phyloP scores from a whole-genome alignment of 2,113 vertebrate species.

The Eublepharis macularius region DNA sequence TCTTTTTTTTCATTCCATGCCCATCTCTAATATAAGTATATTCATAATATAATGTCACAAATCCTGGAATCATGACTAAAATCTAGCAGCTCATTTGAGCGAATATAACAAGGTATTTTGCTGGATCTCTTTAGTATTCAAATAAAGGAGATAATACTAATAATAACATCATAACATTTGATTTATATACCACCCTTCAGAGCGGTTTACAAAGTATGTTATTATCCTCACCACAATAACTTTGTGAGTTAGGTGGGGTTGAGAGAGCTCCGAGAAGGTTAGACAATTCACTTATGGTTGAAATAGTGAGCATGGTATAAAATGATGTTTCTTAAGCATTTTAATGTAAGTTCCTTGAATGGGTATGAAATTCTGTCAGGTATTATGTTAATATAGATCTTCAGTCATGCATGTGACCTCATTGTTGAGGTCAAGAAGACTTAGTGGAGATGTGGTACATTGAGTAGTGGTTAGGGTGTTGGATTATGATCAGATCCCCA shows the following conservation, averaged over 20 bases:
- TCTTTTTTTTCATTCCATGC: too few relatives aligned
- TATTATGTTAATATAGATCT: not conserved
- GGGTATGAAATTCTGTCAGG: not conserved
- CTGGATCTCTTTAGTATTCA: not conserved
- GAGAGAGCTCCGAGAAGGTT: too few relatives aligned
- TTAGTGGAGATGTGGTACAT: too few relatives aligned
- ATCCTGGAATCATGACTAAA: not conserved
- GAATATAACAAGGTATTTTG: not conserved
- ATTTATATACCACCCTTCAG: too few relatives aligned
- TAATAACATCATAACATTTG: too few relatives aligned
- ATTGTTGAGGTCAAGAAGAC: not conserved
- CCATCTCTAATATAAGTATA: too few relatives aligned
- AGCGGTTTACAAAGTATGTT: too few relatives aligned
- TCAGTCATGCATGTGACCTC: not conserved
- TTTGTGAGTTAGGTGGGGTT: too few relatives aligned
- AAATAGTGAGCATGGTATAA: not conserved
- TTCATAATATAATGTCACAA: not conserved
- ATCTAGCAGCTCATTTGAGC: not conserved
- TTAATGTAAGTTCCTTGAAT: not conserved
- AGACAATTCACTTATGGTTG: not conserved
- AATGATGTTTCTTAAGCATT: not conserved
- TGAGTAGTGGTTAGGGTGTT: too few relatives aligned
- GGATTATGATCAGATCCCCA: too few relatives aligned
- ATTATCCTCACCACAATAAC: too few relatives aligned
- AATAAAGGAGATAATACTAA: too few relatives aligned